Base-by-base conservation (phyloP, 2,888 invertebrate genomes). In the Fragum whitleyi region DNA sequence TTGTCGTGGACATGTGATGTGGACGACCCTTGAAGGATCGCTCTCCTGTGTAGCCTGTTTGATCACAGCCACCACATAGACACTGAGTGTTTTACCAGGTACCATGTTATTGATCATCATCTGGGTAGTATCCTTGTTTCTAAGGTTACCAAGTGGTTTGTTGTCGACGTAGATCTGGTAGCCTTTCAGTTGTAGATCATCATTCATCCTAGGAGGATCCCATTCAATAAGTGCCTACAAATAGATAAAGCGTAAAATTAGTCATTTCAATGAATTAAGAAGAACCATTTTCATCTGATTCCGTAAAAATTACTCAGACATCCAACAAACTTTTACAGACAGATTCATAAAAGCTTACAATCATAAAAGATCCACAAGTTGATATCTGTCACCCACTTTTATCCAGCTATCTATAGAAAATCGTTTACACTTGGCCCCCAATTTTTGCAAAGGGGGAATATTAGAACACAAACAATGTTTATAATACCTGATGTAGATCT, bases 101-200 rank as follows among this genome's bases (percentile, higher is more conserved):
- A 90, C 85, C 75, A 94, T 86, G 85, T 93, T 93, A 85, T 93
- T 93, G 53, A 94, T 90, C 79, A 92, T 86, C 86, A 93, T 92
- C 83, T 92, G 91, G 51, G 85, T 79, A 1, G 90, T 89, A 65
- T 90, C 90, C 47, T 86, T 87, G 71, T 74, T 87, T 36, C 92
- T 91, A 9, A 90, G 71, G 23, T 87, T 86, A n/a, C 92, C 92
- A n/a, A 92, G 85, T 21, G 89, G 89, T 76, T 92, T 91, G 57
- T 91, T 92, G 78, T 94, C 92, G 9, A 94, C 90, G 53, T 91
- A 89, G 36, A 94, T 87, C 76, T 91, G 90, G 85, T 91, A 94
- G 5, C 94, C 94, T 42, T 87, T 89, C 19, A 94, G 80, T 26
- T 87, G 86, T 7, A 92, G 88, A 26, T 91, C 91, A 23, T 88